Conservation (phyloP, 2,888 invertebrate species). For the Stenodema calcarata region DNA sequence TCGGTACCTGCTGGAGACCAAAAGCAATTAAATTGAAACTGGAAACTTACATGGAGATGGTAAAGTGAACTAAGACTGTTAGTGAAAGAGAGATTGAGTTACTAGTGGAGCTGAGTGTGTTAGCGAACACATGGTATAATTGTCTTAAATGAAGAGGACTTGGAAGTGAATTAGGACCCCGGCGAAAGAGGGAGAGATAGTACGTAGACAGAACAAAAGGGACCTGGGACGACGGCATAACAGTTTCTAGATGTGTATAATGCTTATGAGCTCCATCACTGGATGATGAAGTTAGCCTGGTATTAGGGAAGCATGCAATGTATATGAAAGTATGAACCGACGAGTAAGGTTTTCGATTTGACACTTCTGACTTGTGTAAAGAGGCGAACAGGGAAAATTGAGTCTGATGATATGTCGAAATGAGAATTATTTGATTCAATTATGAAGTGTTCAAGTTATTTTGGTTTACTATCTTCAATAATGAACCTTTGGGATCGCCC, state of each 20-base stretch:
- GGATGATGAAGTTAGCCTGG: no score
- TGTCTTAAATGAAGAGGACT: slow-evolving; percentile 45
- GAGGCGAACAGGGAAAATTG: no score
- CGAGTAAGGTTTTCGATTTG: no score
- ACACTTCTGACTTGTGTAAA: no score
- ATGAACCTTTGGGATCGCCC: no score
- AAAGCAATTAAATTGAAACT: slow-evolving; percentile 20
- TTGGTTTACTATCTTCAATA: no score
- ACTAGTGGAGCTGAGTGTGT: slow-evolving; percentile 32
- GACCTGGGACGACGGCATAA: neutral
- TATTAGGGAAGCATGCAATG: no score
- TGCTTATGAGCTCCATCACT: neutral
- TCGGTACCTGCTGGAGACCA: neutral
- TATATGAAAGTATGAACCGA: no score
- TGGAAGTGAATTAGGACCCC: slow-evolving; percentile 34
- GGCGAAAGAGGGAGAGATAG: slow-evolving; percentile 28
- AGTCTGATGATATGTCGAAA: no score
- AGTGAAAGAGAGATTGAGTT: slow-evolving; percentile 40
- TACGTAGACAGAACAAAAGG: neutral
- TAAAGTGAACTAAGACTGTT: slow-evolving; percentile 37
- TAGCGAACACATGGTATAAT: slow-evolving; percentile 44
- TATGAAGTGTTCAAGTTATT: no score
- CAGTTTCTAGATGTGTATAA: neutral
- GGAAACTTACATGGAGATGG: slow-evolving; percentile 12
- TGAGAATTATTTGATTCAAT: no score